Evolutionary conservation across 2,888 invertebrate species (phyloP), one percentile per base, ranked within the genome.

Genomic region (Pecten maximus): DNA sequence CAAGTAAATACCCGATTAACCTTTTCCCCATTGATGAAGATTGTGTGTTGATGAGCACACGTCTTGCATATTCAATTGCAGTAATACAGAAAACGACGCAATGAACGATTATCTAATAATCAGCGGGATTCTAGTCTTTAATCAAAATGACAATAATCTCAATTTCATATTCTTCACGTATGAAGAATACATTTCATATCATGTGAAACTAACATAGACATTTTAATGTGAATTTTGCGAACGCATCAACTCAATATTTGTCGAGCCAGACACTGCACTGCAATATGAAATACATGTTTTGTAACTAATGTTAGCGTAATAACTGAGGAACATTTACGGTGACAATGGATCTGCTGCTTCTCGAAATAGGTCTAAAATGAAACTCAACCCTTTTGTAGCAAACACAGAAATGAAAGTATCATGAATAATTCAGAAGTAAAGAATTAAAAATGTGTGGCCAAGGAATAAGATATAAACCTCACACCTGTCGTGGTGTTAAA

Each of bases 401-500:
- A 74, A 28, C 28, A 28, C 28, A 74, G 6, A 28, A 54, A 54
- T n/a, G 35, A 74, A 74, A 74, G 28, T 74, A 74, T 74, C 74
- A 74, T 74, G 74, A 74, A 74, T 35, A 74, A 74, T 35, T 6
- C 74, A 74, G 12, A 74, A 35, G 35, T 6, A 35, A 74, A 74
- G 74, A 74, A 74, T 74, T 35, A 23, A 28, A 28, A 35, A 74
- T 35, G 28, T 35, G 35, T 35, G 74, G 74, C 74, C 8, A 35
- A 74, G 74, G 74, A 74, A 74, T n/a, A 28, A 28, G 12, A 28
- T 74, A 74, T 74, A 23, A 74, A 74, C 74, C 74, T 74, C 74
- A 74, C 74, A 74, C 74, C 74, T 74, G 74, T 74, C 74, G 35
- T 35, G 74, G 74, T 74, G 74, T 28, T 74, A 74, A 74, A 74